phyloP scores from a whole-genome alignment of 2,797 vertebrate genomes.

The Enteromius radiatus region DNA sequence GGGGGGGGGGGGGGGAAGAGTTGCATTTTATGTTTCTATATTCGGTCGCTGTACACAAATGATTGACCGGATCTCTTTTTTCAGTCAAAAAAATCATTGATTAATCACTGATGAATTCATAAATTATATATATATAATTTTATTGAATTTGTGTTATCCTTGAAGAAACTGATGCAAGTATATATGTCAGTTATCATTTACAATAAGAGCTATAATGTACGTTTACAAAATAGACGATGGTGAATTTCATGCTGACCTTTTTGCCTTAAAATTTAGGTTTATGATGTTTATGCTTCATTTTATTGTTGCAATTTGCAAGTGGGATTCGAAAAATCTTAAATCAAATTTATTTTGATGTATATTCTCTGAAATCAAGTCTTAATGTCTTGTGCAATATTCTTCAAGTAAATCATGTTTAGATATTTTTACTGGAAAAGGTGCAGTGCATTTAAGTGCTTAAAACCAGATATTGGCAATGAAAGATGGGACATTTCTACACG shows the following conservation, averaged over 20 bases:
- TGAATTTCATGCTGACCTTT: not conserved
- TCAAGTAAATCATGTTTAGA: slow-evolving; percentile 14
- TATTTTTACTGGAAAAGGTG: not conserved
- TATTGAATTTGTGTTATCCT: not conserved
- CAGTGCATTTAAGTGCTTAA: slow-evolving; percentile 1
- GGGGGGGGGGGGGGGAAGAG: too few species aligned
- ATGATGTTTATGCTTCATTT: not conserved
- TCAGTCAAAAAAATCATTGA: not conserved
- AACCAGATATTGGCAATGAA: not conserved
- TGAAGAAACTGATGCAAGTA: not conserved
- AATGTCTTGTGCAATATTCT: slow-evolving; percentile 1
- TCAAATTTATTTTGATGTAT: not conserved
- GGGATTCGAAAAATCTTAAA: not conserved
- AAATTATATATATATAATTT: not conserved
- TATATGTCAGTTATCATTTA: too few species aligned
- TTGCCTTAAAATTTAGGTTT: not conserved
- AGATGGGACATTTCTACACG: not conserved
- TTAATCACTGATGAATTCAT: not conserved
- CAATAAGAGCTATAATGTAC: not conserved
- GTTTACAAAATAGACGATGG: not conserved
- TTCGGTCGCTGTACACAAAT: not conserved
- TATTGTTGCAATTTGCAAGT: not conserved
- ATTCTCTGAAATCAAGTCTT: slow-evolving; percentile 1
- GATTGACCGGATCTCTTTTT: not conserved
- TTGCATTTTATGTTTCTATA: not conserved